Evolutionary conservation across 2,113 vertebrate genomes (phyloP).

Genomic region (Centrocercus urophasianus): DNA sequence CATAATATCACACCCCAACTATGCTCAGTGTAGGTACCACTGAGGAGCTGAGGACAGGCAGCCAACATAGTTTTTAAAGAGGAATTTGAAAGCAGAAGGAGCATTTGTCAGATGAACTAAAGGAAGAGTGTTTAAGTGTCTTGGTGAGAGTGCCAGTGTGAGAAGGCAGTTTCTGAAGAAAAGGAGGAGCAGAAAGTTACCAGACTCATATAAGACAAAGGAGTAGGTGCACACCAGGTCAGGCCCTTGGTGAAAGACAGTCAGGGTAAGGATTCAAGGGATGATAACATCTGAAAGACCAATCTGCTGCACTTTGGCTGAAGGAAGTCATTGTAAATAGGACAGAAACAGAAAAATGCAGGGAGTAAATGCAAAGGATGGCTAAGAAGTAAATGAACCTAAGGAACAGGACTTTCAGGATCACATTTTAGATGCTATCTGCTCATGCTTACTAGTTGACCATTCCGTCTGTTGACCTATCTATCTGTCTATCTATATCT

Average conservation of each 20-base stretch:
- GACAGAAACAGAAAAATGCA: not conserved
- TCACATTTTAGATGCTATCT: not conserved
- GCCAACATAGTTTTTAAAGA: not conserved
- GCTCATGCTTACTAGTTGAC: not conserved
- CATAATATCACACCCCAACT: not conserved
- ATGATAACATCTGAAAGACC: not conserved
- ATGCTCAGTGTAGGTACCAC: not conserved
- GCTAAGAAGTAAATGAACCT: not conserved
- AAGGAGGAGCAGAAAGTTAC: not conserved
- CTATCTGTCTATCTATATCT: not conserved
- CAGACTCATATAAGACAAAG: not conserved
- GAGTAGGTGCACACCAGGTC: not conserved
- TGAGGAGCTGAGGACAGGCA: not conserved
- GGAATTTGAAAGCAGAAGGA: not conserved
- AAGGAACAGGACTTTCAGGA: not conserved
- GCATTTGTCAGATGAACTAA: not conserved
- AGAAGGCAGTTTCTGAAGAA: not conserved
- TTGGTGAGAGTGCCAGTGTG: not conserved
- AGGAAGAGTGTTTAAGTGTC: not conserved
- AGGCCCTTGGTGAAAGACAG: not conserved
- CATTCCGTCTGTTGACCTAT: fast-evolving
- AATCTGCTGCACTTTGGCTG: not conserved
- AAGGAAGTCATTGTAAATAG: not conserved
- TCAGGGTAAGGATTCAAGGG: not conserved
- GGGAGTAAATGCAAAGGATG: not conserved